Evolutionary conservation across 2,113 vertebrate genomes (phyloP).

Genomic region (Xenopus tropicalis): DNA sequence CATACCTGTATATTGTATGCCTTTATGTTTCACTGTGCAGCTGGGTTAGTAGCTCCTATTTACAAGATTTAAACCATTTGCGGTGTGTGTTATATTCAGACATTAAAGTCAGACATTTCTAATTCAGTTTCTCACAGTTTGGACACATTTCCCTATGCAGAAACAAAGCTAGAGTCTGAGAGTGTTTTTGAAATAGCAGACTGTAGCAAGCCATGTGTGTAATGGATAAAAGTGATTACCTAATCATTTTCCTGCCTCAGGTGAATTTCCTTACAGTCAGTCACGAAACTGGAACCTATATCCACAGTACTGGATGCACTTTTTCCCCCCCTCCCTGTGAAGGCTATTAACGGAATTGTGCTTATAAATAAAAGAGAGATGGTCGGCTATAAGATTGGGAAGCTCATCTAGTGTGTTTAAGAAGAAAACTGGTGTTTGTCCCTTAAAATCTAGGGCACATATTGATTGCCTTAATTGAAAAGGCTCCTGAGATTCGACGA

Average conservation of each 20-base stretch:
- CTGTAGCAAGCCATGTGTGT: constrained; percentile 16
- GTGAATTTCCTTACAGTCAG: constrained; percentile 19
- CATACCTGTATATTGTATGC: too few species aligned
- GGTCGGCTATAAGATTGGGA: neutral
- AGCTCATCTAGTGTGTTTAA: constrained; percentile 16
- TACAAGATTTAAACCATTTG: too few species aligned
- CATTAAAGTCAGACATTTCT: too few species aligned
- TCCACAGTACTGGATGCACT: constrained; percentile 12
- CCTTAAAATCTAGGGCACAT: constrained; percentile 37
- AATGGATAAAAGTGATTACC: constrained; percentile 25
- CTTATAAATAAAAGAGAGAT: constrained; percentile 32
- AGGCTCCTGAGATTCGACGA: constrained; percentile 23
- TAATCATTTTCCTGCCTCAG: constrained; percentile 29
- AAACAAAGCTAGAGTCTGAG: neutral
- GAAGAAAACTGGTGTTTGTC: constrained; percentile 26
- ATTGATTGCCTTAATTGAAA: constrained; percentile 42
- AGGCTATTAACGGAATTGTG: constrained; percentile 5
- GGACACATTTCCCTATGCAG: neutral
- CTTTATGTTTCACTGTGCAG: too few species aligned
- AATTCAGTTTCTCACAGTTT: too few species aligned
- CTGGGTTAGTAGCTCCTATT: too few species aligned
- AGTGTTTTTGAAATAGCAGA: constrained; percentile 5
- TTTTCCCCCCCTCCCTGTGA: neutral
- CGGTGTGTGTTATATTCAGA: too few species aligned
- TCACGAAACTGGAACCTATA: constrained; percentile 1